These are phyloP conservation scores for Rhynchotus rufescens DNA, from an alignment of 2,797 vertebrate species.

Conservation along the genomic window DNA sequence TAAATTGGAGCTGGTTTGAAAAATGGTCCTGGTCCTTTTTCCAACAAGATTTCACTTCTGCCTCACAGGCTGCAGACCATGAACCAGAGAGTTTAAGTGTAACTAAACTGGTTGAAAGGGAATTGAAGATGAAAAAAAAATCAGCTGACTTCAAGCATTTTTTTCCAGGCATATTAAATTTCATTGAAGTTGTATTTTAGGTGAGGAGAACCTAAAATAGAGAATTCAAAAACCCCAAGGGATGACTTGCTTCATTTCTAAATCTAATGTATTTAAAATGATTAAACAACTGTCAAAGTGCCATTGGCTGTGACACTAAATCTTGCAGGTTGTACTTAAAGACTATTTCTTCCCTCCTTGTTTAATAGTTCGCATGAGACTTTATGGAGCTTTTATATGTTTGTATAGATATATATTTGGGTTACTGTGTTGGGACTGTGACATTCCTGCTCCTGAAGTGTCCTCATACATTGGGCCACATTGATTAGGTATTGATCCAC, in stretches of 20 bases:
- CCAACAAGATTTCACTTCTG: constrained; percentile 48
- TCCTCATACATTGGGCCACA: background rate
- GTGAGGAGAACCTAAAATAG: background rate
- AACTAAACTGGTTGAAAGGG: constrained; percentile 30
- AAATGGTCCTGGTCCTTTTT: constrained; percentile 48
- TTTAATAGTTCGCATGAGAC: background rate
- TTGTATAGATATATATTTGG: background rate
- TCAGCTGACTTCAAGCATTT: background rate
- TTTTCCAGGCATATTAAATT: constrained; percentile 20
- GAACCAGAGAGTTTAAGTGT: background rate
- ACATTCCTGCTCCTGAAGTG: background rate
- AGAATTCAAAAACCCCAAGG: background rate
- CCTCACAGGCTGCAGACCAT: constrained; percentile 39
- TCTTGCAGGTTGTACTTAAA: background rate
- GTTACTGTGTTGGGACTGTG: background rate
- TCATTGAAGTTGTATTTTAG: background rate
- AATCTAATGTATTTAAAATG: background rate
- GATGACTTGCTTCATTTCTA: constrained; percentile 9
- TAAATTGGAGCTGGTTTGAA: background rate
- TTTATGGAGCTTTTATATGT: background rate
- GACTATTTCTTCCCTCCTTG: background rate
- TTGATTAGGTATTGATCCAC: background rate
- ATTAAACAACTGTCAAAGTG: background rate
- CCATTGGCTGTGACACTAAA: background rate
- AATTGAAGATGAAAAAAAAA: constrained; percentile 51